Percentiles rank a stretch among this genome's conserved stretches.
These are phyloP conservation scores for Maconellicoccus hirsutus DNA, from an alignment of 1,140 invertebrate species.

Conservation along the genomic window DNA sequence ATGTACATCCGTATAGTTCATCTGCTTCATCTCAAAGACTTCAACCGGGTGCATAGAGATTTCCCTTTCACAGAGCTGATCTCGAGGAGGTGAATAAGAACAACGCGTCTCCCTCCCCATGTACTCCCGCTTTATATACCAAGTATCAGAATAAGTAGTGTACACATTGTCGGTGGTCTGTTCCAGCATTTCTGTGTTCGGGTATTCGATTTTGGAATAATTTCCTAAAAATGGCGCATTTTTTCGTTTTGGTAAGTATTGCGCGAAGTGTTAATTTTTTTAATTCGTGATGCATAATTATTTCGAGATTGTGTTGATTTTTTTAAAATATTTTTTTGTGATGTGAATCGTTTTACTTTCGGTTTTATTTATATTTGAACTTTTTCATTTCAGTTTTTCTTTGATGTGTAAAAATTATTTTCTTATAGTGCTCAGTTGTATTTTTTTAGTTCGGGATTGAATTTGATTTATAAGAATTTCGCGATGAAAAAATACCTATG, in stretches of 20 bases:
- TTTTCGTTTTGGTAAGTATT: constrained; percentile 9
- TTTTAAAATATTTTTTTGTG: no score
- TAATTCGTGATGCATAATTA: background rate
- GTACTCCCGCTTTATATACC: background rate
- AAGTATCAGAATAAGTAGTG: background rate
- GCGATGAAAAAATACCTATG: no score
- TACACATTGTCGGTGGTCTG: constrained; percentile 2
- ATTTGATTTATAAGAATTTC: no score
- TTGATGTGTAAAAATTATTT: no score
- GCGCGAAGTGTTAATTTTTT: background rate
- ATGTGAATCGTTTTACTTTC: no score
- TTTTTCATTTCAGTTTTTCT: no score
- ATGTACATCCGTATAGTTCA: constrained; percentile 4
- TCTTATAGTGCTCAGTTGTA: no score
- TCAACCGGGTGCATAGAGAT: background rate
- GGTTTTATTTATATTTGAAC: no score
- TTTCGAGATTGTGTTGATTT: background rate
- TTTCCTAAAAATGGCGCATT: background rate
- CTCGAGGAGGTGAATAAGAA: background rate
- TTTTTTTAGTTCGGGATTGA: no score
- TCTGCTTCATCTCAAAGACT: background rate
- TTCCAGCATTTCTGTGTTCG: background rate
- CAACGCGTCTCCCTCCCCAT: background rate
- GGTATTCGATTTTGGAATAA: background rate
- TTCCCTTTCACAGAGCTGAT: background rate